phyloP scores from a whole-genome alignment of 2,888 invertebrate genomes.

The Phalangium opilio region DNA sequence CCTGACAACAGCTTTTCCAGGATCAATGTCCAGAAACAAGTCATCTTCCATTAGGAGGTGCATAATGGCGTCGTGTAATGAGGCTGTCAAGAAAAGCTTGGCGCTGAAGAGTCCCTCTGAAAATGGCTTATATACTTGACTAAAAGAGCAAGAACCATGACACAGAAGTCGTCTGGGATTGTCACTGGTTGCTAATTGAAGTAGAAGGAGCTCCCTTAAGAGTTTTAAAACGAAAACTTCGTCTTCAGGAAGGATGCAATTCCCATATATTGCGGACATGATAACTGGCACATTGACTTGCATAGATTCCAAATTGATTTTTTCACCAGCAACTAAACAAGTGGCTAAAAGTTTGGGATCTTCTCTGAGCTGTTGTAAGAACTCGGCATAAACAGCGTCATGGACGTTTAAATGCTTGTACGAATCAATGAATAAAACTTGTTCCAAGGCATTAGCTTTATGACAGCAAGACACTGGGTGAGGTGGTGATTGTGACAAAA shows the following conservation, averaged over 20 bases:
- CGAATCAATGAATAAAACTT: conserved; percentile 54
- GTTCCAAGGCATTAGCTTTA: conserved; percentile 46
- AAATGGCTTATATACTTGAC: conserved; percentile 67
- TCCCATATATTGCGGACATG: conserved; percentile 52
- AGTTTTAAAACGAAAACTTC: conserved; percentile 48
- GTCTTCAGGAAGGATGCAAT: conserved; percentile 58
- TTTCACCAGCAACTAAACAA: conserved; percentile 51
- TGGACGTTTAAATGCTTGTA: conserved; percentile 71
- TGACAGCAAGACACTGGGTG: conserved; percentile 62
- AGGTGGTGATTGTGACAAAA: conserved; percentile 55
- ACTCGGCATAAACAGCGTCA: conserved; percentile 49
- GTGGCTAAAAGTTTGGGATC: conserved; percentile 53
- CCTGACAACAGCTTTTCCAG: conserved; percentile 45
- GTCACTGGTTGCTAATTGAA: conserved; percentile 41
- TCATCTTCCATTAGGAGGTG: conserved; percentile 64
- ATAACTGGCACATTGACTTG: conserved; percentile 39
- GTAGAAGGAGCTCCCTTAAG: conserved; percentile 48
- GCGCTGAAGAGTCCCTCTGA: conserved; percentile 80
- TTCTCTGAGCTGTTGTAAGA: conserved; percentile 49
- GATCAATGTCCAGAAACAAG: conserved; percentile 78
- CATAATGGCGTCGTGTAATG: conserved; percentile 80
- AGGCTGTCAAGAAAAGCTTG: conserved; percentile 80
- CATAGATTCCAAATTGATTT: conserved; percentile 29
- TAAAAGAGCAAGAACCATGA: conserved; percentile 71
- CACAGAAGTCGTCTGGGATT: conserved; percentile 49